Base-by-base conservation (phyloP, 2,113 vertebrate species). In the Neodontobutis hainanensis region DNA sequence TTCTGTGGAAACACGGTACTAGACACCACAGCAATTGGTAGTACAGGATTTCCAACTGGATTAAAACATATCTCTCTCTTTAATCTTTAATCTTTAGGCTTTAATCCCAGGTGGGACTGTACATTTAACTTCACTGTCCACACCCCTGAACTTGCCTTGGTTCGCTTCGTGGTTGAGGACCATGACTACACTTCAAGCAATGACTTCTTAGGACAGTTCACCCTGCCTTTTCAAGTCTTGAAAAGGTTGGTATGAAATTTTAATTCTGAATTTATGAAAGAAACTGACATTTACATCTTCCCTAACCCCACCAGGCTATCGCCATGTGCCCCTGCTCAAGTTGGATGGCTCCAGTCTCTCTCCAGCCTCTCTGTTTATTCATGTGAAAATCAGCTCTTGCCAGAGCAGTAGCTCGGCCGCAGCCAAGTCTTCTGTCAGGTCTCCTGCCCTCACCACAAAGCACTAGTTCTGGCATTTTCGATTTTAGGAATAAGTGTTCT, bases 81-180 rank as follows among this genome's bases (percentile, higher is more conserved):
- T 65, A 99, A 96, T 97, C 8, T 99, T 99, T 85, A 99, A 97
- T 82, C 97, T n/a, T 11, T 65, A 99, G 97, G 97, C 8, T 99
- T 99, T 85, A 99, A 97, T 82, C 97, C 96, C 0, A 78, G 65
- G 43, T 99, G 96, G 96, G 89, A 92, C 75, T 88, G 88, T 56
- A 93, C 87, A 2, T 94, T 99, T 67, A 90, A 91, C 75, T 97
- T 98, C 81, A 91, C 92, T 49, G 45, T 99, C 61, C 86, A 91
- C 35, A 93, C 32, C 8, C 97, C 97, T 0, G 95, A 96, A 68
- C 85, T 98, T 91, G 95, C 91, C 0, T 89, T 98, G 80, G 90
- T 99, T 60, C 95, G 96, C 11, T 98, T 99, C 3, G 80, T 95
- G 89, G 96, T 98, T 12, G 95, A 98, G 77, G 97, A 98, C 73